Conservation (phyloP, 2,888 invertebrate genomes). For the Scaptodrosophila latifasciaeformis region DNA sequence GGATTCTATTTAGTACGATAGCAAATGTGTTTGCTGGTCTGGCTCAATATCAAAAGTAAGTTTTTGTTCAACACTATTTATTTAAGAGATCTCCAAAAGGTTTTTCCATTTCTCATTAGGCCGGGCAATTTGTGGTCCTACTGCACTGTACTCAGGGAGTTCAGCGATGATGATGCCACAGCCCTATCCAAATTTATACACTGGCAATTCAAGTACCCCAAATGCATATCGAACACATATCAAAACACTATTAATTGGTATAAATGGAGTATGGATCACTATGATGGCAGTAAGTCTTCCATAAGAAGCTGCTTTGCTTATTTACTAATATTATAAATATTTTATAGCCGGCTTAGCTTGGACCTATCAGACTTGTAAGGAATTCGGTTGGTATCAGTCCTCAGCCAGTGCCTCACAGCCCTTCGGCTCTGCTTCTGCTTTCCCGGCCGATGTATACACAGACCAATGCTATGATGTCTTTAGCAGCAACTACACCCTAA, state of each 20-base stretch:
- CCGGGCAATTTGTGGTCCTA: slow-evolving; percentile 19
- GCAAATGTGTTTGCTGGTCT: slow-evolving; percentile 56
- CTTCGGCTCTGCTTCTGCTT: slow-evolving; percentile 65
- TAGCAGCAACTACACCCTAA: slow-evolving; percentile 31
- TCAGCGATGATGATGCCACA: slow-evolving; percentile 37
- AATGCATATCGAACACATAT: slow-evolving; percentile 45
- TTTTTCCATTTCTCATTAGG: neutral
- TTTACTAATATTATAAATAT: neutral
- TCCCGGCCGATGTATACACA: slow-evolving; percentile 55
- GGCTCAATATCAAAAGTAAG: slow-evolving; percentile 58
- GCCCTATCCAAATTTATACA: slow-evolving; percentile 47
- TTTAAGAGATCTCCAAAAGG: neutral
- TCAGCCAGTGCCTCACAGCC: slow-evolving; percentile 79
- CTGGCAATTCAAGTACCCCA: slow-evolving; percentile 27
- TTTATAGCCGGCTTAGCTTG: slow-evolving; percentile 80
- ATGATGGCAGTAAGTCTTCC: slow-evolving; percentile 36
- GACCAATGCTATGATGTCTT: slow-evolving; percentile 50
- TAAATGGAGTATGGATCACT: slow-evolving; percentile 41
- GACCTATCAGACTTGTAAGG: slow-evolving; percentile 88
- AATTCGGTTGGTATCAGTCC: slow-evolving; percentile 88
- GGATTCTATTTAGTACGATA: slow-evolving; percentile 55
- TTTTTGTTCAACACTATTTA: neutral
- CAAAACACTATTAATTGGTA: slow-evolving; percentile 33
- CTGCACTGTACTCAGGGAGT: slow-evolving; percentile 37
- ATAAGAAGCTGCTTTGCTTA: neutral